phyloP scores from a whole-genome alignment of 2,888 invertebrate species.

The Cheilosia urbana region DNA sequence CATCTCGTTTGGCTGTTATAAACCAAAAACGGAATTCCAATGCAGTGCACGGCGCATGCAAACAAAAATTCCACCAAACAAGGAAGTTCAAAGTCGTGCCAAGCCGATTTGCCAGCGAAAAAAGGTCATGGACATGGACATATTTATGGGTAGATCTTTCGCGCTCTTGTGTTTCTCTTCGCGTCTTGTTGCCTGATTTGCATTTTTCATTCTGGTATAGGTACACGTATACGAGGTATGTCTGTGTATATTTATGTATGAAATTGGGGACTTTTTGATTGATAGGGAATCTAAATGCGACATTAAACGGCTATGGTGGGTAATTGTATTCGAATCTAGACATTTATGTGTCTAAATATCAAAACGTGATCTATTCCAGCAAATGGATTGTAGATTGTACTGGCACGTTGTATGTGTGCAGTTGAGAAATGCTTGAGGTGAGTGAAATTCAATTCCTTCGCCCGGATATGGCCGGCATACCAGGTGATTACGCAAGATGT shows the following conservation, averaged over 20 bases:
- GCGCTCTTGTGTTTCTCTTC: conserved; percentile 18
- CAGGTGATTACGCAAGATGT: conserved; percentile 72
- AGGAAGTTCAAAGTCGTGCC: conserved; percentile 77
- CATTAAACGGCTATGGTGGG: conserved; percentile 3
- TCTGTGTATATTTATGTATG: conserved; percentile 24
- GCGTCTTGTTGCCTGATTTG: conserved; percentile 48
- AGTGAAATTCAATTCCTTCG: conserved; percentile 64
- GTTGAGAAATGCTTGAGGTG: conserved; percentile 15
- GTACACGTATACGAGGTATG: neutral
- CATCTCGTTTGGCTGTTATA: conserved; percentile 32
- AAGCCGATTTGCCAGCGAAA: conserved; percentile 74
- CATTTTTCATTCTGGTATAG: conserved; percentile 60
- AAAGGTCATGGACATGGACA: conserved; percentile 77
- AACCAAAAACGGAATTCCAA: conserved; percentile 69
- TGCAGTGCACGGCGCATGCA: conserved; percentile 70
- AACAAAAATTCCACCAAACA: conserved; percentile 75
- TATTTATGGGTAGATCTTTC: conserved; percentile 68
- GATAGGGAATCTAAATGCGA: conserved; percentile 48
- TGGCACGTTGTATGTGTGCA: neutral
- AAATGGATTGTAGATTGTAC: neutral
- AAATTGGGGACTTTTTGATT: conserved; percentile 65
- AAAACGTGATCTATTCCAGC: conserved; percentile 51
- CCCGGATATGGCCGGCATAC: conserved; percentile 66
- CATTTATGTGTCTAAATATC: conserved; percentile 20
- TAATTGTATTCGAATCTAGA: conserved; percentile 55